Percentiles rank a stretch among this genome's conserved stretches.
Conservation (phyloP, 2,888 invertebrate species). For the Liodrosophila aerea region DNA sequence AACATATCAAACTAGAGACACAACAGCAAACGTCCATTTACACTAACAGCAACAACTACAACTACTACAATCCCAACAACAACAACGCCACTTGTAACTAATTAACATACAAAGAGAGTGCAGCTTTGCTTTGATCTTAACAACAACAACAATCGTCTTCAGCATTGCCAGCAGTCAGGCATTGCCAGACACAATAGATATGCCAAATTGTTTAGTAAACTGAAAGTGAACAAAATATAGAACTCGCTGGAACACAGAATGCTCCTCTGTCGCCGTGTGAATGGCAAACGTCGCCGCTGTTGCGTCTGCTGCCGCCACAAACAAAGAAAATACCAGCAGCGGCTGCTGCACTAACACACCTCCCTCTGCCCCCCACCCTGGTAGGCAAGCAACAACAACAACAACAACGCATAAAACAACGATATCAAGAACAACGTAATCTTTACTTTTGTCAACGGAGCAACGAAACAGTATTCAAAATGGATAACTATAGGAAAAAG, state of each 20-base stretch:
- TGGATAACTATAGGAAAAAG: slow-evolving; percentile 82
- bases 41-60: slow-evolving; percentile 38
- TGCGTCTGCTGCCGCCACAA: slow-evolving; percentile 69
- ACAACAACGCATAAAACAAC: slow-evolving; percentile 13
- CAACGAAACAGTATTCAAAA: slow-evolving; percentile 65
- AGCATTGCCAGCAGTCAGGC: slow-evolving; percentile 49
- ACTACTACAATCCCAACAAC: slow-evolving; percentile 6
- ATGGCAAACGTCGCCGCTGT: slow-evolving; percentile 63
- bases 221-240: too few relatives aligned
- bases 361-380: slow-evolving; percentile 38
- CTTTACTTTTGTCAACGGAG: slow-evolving; percentile 19
- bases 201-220: too few relatives aligned
- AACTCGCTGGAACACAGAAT: slow-evolving; percentile 41
- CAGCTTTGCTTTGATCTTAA: too few relatives aligned
- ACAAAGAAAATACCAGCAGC: slow-evolving; percentile 63
- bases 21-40: slow-evolving; percentile 65
- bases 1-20: slow-evolving; percentile 59
- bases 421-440: slow-evolving; percentile 15
- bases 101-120: slow-evolving; percentile 32
- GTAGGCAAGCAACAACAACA: slow-evolving; percentile 33
- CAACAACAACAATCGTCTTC: slow-evolving; percentile 5
- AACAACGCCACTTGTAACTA: slow-evolving; percentile 17
- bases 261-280: slow-evolving; percentile 43
- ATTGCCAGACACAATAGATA: slow-evolving; percentile 55
- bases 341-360: slow-evolving; percentile 30